Percentiles rank a stretch among this genome's conserved stretches.
Conservation (phyloP, 92 coral and sea anemone species). For the Porites lobata region DNA sequence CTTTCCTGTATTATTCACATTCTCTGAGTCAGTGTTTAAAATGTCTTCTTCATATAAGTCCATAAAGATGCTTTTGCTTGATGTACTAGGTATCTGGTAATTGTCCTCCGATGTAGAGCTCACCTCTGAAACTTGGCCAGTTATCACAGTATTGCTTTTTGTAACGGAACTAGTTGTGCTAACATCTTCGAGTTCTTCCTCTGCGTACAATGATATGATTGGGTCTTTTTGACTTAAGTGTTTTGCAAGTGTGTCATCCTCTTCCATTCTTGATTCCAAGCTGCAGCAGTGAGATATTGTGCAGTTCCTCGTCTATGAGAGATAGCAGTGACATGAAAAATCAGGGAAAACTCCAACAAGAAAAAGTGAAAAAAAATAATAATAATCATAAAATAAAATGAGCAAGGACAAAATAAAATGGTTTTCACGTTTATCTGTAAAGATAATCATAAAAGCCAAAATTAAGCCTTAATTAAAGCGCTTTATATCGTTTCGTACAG, state of each 20-base stretch:
- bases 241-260: neutral
- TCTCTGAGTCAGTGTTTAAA: neutral
- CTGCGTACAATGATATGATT: slow-evolving; percentile 21
- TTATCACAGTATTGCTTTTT: neutral
- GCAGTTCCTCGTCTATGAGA: neutral
- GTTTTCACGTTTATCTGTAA: too few relatives aligned
- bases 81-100: slow-evolving; percentile 5
- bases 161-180: slow-evolving; percentile 19
- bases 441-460: too few relatives aligned
- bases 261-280: neutral
- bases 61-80: slow-evolving; percentile 21
- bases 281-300: neutral
- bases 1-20: neutral
- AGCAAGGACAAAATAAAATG: neutral
- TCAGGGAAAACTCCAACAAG: neutral
- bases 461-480: too few relatives aligned
- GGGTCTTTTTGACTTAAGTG: neutral
- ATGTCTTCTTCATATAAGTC: slow-evolving; percentile 30
- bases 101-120: slow-evolving; percentile 38
- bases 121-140: slow-evolving; percentile 20
- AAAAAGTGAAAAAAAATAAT: too few relatives aligned
- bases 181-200: slow-evolving; percentile 32
- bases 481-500: too few relatives aligned
- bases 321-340: too few relatives aligned
- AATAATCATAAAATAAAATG: too few relatives aligned